Conservation (phyloP, 2,888 invertebrate genomes). For the Ctena decussata region DNA sequence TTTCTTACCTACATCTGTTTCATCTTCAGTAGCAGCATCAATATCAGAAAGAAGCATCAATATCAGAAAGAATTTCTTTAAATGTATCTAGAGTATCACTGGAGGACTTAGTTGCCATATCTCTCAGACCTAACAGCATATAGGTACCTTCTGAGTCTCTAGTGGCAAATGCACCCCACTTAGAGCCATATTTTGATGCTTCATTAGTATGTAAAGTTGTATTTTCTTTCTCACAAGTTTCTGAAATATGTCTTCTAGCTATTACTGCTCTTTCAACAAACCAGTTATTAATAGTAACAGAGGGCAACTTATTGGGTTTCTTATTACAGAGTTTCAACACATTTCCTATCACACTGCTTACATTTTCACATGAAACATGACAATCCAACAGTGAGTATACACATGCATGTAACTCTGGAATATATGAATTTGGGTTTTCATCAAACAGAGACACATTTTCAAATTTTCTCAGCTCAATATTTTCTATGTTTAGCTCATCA, state of each 20-base stretch:
- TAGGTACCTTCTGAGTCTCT: slow-evolving; percentile 17
- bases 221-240: neutral
- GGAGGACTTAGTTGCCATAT: slow-evolving; percentile 27
- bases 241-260: slow-evolving; percentile 13
- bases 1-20: neutral
- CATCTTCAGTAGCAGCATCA: neutral
- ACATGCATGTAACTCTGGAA: slow-evolving; percentile 5
- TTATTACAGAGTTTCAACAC: slow-evolving; percentile 11
- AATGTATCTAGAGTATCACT: too few relatives aligned
- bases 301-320: slow-evolving; percentile 5
- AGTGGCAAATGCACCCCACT: slow-evolving; percentile 38
- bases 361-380: slow-evolving; percentile 18
- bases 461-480: neutral
- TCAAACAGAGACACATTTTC: neutral
- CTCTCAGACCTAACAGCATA: slow-evolving; percentile 15
- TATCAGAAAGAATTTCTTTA: too few relatives aligned
- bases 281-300: slow-evolving; percentile 24
- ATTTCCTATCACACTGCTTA: neutral
- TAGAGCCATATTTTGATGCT: slow-evolving; percentile 22
- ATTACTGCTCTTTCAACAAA: slow-evolving; percentile 24
- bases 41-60: slow-evolving; percentile 7
- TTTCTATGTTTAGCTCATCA: neutral
- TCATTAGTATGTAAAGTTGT: slow-evolving; percentile 36
- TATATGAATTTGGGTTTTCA: slow-evolving; percentile 24
- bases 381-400: slow-evolving; percentile 16